Evolutionary conservation across 2,113 vertebrate species (phyloP).

Genomic region (Paratilapia polleni): DNA sequence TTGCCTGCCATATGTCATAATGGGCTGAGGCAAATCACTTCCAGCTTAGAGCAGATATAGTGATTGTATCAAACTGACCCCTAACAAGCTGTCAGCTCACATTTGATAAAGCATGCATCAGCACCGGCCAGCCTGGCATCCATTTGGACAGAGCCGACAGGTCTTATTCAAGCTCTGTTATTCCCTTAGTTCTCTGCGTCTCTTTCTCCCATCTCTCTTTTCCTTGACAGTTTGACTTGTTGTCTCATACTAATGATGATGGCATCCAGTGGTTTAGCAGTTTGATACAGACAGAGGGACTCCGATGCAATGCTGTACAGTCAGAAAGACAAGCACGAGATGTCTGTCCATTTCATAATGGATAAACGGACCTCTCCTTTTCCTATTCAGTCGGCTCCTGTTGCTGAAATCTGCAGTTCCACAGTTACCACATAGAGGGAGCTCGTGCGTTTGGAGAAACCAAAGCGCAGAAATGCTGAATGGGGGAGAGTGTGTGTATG

Average conservation of each 20-base stretch:
- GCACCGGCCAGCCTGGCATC: slow-evolving; percentile 40
- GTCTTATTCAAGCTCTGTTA: slow-evolving; percentile 45
- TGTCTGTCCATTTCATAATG: background rate
- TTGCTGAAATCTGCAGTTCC: slow-evolving; percentile 48
- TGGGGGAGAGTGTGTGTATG: slow-evolving; percentile 38
- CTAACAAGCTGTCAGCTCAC: slow-evolving; percentile 79
- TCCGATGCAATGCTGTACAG: background rate
- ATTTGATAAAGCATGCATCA: slow-evolving; percentile 77
- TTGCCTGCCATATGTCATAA: slow-evolving; percentile 57
- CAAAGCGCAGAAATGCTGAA: slow-evolving; percentile 61
- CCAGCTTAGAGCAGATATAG: slow-evolving; percentile 61
- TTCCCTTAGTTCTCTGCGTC: background rate
- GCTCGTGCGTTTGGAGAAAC: slow-evolving; percentile 54
- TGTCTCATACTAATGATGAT: background rate
- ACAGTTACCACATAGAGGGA: slow-evolving; percentile 57
- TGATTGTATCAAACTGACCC: slow-evolving; percentile 77
- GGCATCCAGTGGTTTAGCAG: background rate
- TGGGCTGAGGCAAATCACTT: slow-evolving; percentile 67
- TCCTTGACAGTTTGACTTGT: slow-evolving; percentile 11
- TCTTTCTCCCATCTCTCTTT: background rate
- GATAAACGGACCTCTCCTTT: background rate
- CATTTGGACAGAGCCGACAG: slow-evolving; percentile 57
- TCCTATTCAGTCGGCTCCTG: slow-evolving; percentile 27
- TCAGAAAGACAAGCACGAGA: background rate
- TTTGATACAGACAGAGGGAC: background rate